These are phyloP conservation scores for Erpobdella octoculata DNA, from an alignment of 2,888 invertebrate genomes.

Conservation along the genomic window DNA sequence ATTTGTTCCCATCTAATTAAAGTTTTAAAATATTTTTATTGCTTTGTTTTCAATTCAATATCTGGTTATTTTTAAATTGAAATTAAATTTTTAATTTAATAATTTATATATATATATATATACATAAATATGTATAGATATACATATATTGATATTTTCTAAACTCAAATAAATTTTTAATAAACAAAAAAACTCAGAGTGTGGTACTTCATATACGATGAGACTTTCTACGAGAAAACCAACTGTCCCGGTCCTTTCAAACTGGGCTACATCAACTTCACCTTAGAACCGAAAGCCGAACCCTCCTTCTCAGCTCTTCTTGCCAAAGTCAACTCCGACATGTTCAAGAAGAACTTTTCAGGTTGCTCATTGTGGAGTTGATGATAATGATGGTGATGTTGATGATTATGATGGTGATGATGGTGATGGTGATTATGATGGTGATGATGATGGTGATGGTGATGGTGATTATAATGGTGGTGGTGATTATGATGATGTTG, in stretches of 20 bases:
- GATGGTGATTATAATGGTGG: background rate
- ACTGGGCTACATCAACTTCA: conserved; percentile 33
- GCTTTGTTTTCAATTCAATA: background rate
- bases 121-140: background rate
- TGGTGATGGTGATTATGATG: background rate
- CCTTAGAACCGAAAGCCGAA: conserved; percentile 31
- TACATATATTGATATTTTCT: background rate
- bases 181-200: conserved; percentile 21
- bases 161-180: background rate
- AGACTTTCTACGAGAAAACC: conserved; percentile 28
- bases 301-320: conserved; percentile 28
- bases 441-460: background rate
- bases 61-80: background rate
- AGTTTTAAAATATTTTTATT: background rate
- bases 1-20: no score
- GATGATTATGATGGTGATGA: background rate
- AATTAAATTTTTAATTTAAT: background rate
- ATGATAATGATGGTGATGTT: background rate
- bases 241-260: conserved; percentile 23
- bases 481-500: background rate
- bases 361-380: conserved; percentile 5
- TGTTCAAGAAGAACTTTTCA: conserved; percentile 28
- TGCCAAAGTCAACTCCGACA: conserved; percentile 32
- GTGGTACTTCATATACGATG: conserved; percentile 34
- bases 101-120: background rate